Percentiles rank a stretch among this genome's conserved stretches.
Conservation (phyloP, 2,113 vertebrate species). For the Charina bottae region DNA sequence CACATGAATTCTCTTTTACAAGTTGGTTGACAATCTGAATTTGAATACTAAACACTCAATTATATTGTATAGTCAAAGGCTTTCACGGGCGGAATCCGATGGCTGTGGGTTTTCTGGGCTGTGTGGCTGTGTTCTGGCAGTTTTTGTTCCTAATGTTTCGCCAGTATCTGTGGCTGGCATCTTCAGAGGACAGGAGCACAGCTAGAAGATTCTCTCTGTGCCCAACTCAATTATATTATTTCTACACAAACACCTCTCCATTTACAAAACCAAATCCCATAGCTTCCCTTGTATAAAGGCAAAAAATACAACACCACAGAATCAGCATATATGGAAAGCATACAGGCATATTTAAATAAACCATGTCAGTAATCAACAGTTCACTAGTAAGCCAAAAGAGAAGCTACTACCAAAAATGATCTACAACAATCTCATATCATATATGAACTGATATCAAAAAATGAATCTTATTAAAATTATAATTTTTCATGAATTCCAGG, state of each 20-base stretch:
- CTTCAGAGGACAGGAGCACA: no score
- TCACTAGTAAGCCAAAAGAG: background rate
- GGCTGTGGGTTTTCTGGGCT: no score
- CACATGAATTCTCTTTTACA: background rate
- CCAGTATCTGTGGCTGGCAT: no score
- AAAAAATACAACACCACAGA: background rate
- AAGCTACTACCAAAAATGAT: background rate
- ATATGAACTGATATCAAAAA: background rate
- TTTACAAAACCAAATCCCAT: background rate
- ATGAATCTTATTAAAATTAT: background rate
- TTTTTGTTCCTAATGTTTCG: no score
- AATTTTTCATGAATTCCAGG: background rate
- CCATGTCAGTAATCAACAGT: background rate
- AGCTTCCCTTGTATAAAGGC: slow-evolving; percentile 11
- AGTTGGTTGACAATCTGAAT: background rate
- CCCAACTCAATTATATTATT: background rate
- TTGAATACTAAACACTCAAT: background rate
- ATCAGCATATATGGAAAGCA: background rate
- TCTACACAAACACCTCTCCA: background rate
- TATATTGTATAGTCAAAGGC: no score
- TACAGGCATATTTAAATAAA: background rate
- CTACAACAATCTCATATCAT: background rate
- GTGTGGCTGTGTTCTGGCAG: no score
- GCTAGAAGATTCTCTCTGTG: no score
- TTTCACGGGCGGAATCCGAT: no score